Conservation (phyloP, 2,888 invertebrate species). For the Thyatira batis region DNA sequence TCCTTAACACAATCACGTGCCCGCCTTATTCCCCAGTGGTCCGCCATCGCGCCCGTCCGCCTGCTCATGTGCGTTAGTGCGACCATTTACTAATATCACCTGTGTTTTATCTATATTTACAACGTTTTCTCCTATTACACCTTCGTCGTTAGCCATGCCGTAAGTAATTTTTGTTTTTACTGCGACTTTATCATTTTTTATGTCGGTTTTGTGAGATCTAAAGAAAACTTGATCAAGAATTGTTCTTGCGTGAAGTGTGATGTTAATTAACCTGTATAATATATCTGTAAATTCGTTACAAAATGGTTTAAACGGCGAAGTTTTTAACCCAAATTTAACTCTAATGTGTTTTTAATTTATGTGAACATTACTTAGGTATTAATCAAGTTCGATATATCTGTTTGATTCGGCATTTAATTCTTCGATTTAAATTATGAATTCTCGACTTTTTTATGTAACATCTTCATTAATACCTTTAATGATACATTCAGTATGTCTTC, state of each 20-base stretch:
- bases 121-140: background rate
- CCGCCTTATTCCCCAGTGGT: constrained; percentile 26
- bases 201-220: too few species aligned
- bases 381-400: too few species aligned
- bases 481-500: background rate
- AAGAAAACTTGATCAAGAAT: too few species aligned
- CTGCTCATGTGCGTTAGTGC: constrained; percentile 8
- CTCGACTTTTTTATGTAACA: background rate
- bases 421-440: background rate
- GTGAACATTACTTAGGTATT: too few species aligned
- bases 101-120: background rate
- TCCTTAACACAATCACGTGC: constrained; percentile 26
- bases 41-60: constrained; percentile 8
- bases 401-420: background rate
- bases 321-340: too few species aligned
- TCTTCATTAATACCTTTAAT: background rate
- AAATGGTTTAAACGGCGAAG: too few species aligned
- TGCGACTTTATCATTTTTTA: background rate
- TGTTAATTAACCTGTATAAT: too few species aligned
- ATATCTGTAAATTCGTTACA: too few species aligned
- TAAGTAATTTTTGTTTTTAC: background rate
- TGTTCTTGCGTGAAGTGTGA: too few species aligned
- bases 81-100: constrained; percentile 8
- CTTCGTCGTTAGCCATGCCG: background rate
- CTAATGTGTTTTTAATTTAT: too few species aligned